Conservation (phyloP, 1,140 invertebrate genomes). For the Pseudomyrmex gracilis region DNA sequence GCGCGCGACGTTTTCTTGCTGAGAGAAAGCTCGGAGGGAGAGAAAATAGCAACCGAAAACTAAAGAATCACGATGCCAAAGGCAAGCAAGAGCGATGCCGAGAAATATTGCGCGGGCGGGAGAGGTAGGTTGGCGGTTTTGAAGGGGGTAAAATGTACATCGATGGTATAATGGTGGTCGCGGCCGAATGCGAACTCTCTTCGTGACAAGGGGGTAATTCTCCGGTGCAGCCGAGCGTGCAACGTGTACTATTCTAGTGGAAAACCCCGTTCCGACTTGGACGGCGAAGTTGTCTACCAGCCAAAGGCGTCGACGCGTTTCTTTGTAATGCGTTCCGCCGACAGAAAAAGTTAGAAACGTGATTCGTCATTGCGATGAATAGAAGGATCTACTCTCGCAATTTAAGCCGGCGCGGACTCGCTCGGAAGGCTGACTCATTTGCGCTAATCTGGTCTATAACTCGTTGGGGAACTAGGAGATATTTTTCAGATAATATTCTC, state of each 20-base stretch:
- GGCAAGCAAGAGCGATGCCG: conserved; percentile 65
- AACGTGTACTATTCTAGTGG: conserved; percentile 63
- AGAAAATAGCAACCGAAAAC: conserved; percentile 56
- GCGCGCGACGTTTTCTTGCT: conserved; percentile 14
- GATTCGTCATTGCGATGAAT: conserved; percentile 61
- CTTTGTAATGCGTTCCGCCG: conserved; percentile 48
- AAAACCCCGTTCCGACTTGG: conserved; percentile 61
- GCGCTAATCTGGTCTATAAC: conserved; percentile 1
- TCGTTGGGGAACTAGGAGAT: not conserved
- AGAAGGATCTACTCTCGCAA: conserved; percentile 43
- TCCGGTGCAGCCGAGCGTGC: conserved; percentile 60
- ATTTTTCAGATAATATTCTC: not conserved
- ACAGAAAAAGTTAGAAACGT: conserved; percentile 61
- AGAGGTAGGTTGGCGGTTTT: conserved; percentile 38
- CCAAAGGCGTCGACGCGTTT: conserved; percentile 64
- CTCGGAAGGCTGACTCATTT: conserved; percentile 13
- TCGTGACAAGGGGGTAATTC: conserved; percentile 11
- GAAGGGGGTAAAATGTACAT: conserved; percentile 59
- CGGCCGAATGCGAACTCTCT: conserved; percentile 31
- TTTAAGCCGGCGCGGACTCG: conserved; percentile 39
- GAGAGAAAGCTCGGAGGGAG: not conserved
- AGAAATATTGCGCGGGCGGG: conserved; percentile 62
- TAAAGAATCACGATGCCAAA: conserved; percentile 69
- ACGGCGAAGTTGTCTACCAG: conserved; percentile 61
- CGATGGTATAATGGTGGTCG: conserved; percentile 36